Evolutionary conservation across 2,113 vertebrate genomes (phyloP).

Genomic region (Manacus vitellinus): DNA sequence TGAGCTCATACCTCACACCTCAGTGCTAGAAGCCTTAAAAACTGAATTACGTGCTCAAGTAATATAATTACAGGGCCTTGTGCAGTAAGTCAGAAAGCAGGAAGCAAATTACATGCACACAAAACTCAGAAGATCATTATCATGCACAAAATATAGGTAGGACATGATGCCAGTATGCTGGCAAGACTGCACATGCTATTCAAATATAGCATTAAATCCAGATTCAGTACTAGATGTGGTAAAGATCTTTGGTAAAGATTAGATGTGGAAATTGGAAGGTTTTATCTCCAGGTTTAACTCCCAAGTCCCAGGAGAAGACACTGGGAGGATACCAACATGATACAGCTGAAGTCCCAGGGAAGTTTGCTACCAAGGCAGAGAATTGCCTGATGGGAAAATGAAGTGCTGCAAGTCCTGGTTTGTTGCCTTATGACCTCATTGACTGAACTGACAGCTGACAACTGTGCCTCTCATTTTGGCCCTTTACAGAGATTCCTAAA

Average conservation of each 20-base stretch:
- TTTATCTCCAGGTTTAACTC: neutral
- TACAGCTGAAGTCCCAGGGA: neutral
- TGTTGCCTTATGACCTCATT: neutral
- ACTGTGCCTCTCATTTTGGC: neutral
- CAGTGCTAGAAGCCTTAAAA: neutral
- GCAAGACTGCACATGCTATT: neutral
- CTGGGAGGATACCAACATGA: neutral
- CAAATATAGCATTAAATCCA: neutral
- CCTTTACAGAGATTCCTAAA: neutral
- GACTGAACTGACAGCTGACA: neutral
- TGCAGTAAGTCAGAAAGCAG: neutral
- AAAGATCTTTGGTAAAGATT: neutral
- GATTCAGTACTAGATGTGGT: neutral
- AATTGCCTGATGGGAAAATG: neutral
- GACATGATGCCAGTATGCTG: neutral
- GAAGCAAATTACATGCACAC: neutral
- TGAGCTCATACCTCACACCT: neutral
- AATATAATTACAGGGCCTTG: neutral
- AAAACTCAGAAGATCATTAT: neutral
- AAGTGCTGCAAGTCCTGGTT: neutral
- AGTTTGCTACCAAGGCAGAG: neutral
- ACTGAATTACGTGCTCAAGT: neutral
- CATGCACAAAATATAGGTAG: neutral
- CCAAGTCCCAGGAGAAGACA: neutral
- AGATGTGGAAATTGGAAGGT: accelerated